Evolutionary conservation across 1,140 invertebrate genomes (phyloP).

Genomic region (Cecropterus lyciades): DNA sequence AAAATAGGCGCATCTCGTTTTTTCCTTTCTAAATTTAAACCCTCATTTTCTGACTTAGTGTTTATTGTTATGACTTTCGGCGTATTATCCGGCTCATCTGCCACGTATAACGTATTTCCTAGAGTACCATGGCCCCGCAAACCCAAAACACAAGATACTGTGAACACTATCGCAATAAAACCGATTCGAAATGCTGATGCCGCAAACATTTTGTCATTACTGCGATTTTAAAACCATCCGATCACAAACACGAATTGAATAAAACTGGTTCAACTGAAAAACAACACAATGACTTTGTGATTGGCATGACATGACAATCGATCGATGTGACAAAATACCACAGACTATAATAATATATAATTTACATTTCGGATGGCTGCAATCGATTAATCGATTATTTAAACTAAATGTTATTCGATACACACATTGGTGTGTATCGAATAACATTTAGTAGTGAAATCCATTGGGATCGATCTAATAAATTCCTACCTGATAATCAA

Average conservation of each 20-base stretch:
- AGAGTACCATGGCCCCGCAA: conserved; percentile 56
- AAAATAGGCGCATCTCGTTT: conserved; percentile 67
- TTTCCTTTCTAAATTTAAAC: conserved; percentile 53
- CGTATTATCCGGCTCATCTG: conserved; percentile 45
- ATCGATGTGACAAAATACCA: too few species aligned
- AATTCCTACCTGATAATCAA: too few species aligned
- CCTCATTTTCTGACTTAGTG: conserved; percentile 47
- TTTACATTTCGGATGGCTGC: too few species aligned
- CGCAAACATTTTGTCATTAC: conserved; percentile 79
- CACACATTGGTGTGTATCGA: too few species aligned
- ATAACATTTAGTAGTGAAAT: too few species aligned
- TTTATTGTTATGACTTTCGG: conserved; percentile 63
- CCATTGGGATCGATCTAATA: too few species aligned
- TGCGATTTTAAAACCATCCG: conserved; percentile 59
- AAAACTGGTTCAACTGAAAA: conserved; percentile 47
- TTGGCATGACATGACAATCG: conserved; percentile 6
- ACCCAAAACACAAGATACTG: conserved; percentile 59
- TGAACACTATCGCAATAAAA: conserved; percentile 57
- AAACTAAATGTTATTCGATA: too few species aligned
- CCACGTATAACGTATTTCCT: conserved; percentile 69
- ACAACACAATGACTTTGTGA: conserved; percentile 33
- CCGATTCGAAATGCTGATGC: conserved; percentile 59
- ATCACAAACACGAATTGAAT: conserved; percentile 48
- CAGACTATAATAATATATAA: too few species aligned
- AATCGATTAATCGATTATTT: too few species aligned